A percentile compares a stretch with the other conserved stretches of the same genome.
Evolutionary conservation across 2,113 vertebrate species (phyloP).

Genomic region (Neoarius graeffei): DNA sequence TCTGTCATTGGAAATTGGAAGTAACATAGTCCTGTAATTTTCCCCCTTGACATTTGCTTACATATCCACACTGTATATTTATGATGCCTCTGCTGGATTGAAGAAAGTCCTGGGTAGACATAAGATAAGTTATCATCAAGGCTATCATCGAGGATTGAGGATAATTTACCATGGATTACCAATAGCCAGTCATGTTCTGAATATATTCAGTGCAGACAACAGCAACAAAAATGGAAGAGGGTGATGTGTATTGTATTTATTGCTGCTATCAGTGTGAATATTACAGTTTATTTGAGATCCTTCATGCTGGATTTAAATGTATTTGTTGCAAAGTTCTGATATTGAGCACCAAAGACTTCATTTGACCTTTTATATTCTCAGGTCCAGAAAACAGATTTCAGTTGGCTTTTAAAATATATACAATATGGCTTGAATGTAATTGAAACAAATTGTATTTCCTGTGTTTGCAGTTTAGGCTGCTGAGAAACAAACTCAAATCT

Average conservation of each 20-base stretch:
- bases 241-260: not conserved
- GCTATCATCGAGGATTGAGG: not conserved
- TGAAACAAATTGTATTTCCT: not conserved
- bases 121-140: not conserved
- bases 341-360: not conserved
- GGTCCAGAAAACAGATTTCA: not conserved
- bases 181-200: no score
- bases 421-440: not conserved
- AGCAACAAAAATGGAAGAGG: not conserved
- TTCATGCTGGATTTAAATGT: not conserved
- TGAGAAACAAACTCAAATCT: not conserved
- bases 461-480: not conserved
- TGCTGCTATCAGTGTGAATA: not conserved
- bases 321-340: not conserved
- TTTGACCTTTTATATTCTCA: not conserved
- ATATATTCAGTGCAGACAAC: not conserved
- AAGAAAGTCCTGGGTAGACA: not conserved
- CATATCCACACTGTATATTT: not conserved
- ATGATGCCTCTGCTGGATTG: not conserved
- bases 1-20: not conserved
- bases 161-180: not conserved
- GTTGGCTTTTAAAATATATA: not conserved
- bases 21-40: not conserved
- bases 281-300: not conserved
- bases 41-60: not conserved